Percentiles rank a stretch among this genome's conserved stretches.
These are phyloP conservation scores for Astropecten irregularis DNA, from an alignment of 53 echinoderm and acorn worm species.

Conservation along the genomic window DNA sequence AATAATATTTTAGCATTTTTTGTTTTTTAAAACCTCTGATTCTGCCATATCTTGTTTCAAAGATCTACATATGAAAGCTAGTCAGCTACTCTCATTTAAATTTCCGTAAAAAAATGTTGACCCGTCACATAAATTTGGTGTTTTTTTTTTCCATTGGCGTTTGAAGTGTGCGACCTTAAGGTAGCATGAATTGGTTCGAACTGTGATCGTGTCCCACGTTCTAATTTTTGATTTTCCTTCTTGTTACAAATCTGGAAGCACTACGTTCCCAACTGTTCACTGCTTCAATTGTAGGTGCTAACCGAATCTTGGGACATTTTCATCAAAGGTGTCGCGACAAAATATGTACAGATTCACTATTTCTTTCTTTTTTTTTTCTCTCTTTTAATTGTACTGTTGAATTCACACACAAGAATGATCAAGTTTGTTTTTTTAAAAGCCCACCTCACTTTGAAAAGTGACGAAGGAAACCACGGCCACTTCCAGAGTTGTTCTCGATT, in stretches of 20 bases:
- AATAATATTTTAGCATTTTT: constrained; percentile 42
- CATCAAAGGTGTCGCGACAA: constrained; percentile 19
- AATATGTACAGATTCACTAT: constrained; percentile 27
- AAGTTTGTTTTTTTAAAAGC: constrained; percentile 16
- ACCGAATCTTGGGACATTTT: constrained; percentile 30
- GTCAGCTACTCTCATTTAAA: constrained; percentile 44
- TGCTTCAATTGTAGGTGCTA: constrained; percentile 25
- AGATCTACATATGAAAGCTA: constrained; percentile 49
- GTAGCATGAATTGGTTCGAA: constrained; percentile 44
- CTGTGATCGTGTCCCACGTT: constrained; percentile 20
- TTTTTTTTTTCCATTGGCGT: constrained; percentile 20
- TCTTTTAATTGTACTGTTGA: constrained; percentile 50
- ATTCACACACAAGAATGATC: constrained; percentile 48
- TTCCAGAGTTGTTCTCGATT: constrained; percentile 37
- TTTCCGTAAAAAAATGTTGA: constrained; percentile 59
- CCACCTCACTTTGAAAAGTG: constrained; percentile 26
- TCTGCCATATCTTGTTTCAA: constrained; percentile 29
- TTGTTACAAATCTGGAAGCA: constrained; percentile 50
- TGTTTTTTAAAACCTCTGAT: constrained; percentile 27
- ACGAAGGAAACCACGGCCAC: constrained; percentile 26
- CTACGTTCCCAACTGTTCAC: constrained; percentile 9
- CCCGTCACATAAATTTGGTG: constrained; percentile 38
- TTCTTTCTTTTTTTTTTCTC: background rate
- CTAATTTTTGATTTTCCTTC: background rate
- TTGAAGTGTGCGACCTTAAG: constrained; percentile 40